Evolutionary conservation across 2,888 invertebrate genomes (phyloP).

Genomic region (Aphodius granarius): DNA sequence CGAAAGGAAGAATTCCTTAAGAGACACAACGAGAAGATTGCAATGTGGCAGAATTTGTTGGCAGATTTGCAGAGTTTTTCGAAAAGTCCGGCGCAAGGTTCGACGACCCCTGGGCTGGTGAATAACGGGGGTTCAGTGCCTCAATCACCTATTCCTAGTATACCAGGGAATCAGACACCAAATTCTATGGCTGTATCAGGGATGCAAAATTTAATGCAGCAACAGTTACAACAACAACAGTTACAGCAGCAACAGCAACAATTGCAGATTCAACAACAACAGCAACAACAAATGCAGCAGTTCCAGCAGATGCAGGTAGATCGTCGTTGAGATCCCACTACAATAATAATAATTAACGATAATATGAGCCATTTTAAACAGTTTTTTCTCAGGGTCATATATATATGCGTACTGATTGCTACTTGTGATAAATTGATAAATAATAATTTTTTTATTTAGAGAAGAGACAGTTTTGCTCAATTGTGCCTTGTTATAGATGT

Average conservation of each 20-base stretch:
- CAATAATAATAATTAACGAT: not conserved
- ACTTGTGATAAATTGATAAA: not conserved
- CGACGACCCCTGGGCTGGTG: slow-evolving; percentile 50
- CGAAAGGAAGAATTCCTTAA: slow-evolving; percentile 89
- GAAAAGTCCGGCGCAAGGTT: slow-evolving; percentile 59
- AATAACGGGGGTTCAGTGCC: slow-evolving; percentile 49
- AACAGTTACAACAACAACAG: slow-evolving; percentile 51
- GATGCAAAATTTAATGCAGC: slow-evolving; percentile 55
- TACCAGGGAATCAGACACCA: slow-evolving; percentile 49
- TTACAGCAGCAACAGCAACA: slow-evolving; percentile 61
- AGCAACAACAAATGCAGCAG: slow-evolving; percentile 58
- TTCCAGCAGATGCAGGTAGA: slow-evolving; percentile 68
- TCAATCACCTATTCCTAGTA: slow-evolving; percentile 44
- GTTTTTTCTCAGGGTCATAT: slow-evolving; percentile 8
- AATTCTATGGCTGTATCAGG: slow-evolving; percentile 55
- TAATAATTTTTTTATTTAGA: not conserved
- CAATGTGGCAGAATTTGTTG: slow-evolving; percentile 86
- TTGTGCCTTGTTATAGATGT: slow-evolving; percentile 46
- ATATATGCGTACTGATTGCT: slow-evolving; percentile 40
- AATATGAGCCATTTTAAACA: slow-evolving; percentile 2
- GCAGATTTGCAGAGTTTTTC: slow-evolving; percentile 72
- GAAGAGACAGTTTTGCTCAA: slow-evolving; percentile 51
- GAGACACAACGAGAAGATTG: slow-evolving; percentile 87
- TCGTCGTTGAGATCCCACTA: slow-evolving; percentile 46
- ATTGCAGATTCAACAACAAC: slow-evolving; percentile 61